Percentiles rank a stretch among this genome's conserved stretches.
phyloP scores from a whole-genome alignment of 2,113 vertebrate genomes.

The Tautogolabrus adspersus region DNA sequence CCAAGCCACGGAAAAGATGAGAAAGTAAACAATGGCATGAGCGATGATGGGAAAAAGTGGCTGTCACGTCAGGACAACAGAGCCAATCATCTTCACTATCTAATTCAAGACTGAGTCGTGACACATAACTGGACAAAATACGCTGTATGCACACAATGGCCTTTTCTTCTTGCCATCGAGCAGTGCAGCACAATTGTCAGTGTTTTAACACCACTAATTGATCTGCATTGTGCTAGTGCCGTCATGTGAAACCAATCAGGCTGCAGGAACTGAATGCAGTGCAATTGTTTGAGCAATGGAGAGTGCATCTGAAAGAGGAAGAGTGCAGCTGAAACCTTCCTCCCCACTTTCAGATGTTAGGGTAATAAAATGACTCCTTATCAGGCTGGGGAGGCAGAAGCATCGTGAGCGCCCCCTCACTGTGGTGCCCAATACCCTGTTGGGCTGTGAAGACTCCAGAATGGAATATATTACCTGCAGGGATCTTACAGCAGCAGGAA shows the following conservation, averaged over 20 bases:
- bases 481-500: no score
- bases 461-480: no score
- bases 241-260: conserved; percentile 5
- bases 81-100: conserved; percentile 37
- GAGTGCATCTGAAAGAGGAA: not conserved
- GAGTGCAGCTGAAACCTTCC: no score
- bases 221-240: conserved; percentile 19
- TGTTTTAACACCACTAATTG: not conserved
- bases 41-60: conserved; percentile 39
- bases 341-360: no score
- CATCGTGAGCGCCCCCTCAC: no score
- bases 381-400: no score
- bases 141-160: conserved; percentile 26
- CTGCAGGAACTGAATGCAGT: conserved; percentile 1
- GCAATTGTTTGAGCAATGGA: not conserved
- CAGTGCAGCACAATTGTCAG: not conserved
- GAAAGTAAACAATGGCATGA: conserved; percentile 9
- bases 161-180: conserved; percentile 1
- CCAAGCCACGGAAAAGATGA: not conserved
- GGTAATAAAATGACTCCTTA: no score
- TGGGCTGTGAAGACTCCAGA: no score
- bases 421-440: no score
- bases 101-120: conserved; percentile 49
- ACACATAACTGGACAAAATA: conserved; percentile 12
- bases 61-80: conserved; percentile 42